Evolutionary conservation across 2,888 invertebrate genomes (phyloP).

Genomic region (Drosophila nr. perissopoda): DNA sequence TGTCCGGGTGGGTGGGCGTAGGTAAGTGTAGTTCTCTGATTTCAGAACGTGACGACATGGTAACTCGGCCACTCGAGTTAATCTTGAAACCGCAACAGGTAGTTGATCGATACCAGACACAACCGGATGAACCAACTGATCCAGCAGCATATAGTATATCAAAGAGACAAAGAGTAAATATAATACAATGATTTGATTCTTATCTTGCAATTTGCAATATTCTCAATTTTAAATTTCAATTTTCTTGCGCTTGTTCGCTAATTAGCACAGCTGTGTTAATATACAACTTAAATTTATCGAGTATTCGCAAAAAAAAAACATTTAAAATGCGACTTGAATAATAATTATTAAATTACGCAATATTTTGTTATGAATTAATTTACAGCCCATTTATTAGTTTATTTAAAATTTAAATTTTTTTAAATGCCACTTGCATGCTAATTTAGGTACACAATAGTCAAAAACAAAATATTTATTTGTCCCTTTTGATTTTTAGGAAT

Average conservation of each 20-base stretch:
- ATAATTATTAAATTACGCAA: not conserved
- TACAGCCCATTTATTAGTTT: not conserved
- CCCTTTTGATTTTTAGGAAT: not conserved
- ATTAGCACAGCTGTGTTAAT: slow-evolving; percentile 18
- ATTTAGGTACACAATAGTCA: not conserved
- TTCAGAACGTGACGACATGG: slow-evolving; percentile 43
- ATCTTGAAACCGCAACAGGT: slow-evolving; percentile 1
- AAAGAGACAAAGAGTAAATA: not conserved
- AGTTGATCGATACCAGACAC: not conserved
- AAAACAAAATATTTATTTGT: not conserved
- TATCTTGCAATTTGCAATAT: not conserved
- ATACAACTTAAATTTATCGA: not conserved
- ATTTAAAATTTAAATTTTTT: not conserved
- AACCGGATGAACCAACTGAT: not conserved
- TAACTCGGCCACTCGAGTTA: slow-evolving; percentile 13
- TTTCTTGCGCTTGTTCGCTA: not conserved
- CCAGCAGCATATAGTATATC: not conserved
- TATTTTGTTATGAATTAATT: not conserved
- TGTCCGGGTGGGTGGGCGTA: slow-evolving; percentile 11
- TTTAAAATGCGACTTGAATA: slow-evolving; percentile 1
- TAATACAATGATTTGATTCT: not conserved
- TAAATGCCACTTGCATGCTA: not conserved
- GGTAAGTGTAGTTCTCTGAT: slow-evolving; percentile 2
- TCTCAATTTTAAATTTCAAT: not conserved
- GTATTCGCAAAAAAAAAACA: not conserved